These are phyloP conservation scores for Illadopsis cleaveri DNA, from an alignment of 2,113 vertebrate species.

Conservation along the genomic window DNA sequence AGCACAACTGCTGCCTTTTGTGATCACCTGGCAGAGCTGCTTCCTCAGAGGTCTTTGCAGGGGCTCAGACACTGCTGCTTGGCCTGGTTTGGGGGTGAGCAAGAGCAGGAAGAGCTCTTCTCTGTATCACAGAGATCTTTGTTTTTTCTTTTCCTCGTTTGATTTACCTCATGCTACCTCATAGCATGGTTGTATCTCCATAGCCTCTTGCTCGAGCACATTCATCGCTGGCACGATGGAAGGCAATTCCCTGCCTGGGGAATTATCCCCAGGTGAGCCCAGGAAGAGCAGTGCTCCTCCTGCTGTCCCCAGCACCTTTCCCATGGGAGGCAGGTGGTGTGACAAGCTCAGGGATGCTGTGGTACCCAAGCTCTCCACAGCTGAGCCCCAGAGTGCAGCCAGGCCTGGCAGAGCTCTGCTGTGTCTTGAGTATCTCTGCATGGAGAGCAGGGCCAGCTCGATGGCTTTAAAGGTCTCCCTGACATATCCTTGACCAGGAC, in stretches of 20 bases:
- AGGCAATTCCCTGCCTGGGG: background rate
- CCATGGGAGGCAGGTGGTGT: background rate
- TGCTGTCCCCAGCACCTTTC: background rate
- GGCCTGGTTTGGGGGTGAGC: background rate
- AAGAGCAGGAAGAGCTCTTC: background rate
- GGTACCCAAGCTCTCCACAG: background rate
- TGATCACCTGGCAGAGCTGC: background rate
- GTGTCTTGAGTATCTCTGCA: conserved; percentile 36
- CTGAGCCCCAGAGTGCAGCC: background rate
- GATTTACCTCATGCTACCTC: conserved; percentile 13
- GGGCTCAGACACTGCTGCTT: background rate
- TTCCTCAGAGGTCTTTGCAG: background rate
- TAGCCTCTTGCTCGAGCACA: background rate
- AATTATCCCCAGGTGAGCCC: background rate
- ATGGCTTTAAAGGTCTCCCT: background rate
- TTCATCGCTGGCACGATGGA: background rate
- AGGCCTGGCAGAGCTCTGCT: conserved; percentile 27
- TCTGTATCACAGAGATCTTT: background rate
- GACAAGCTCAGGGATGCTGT: conserved; percentile 1
- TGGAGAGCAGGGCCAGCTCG: conserved; percentile 1
- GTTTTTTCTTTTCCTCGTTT: background rate
- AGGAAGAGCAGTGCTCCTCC: background rate
- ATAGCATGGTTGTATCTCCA: background rate
- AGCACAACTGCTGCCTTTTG: background rate
- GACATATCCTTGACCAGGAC: background rate